A percentile compares a stretch with the other conserved stretches of the same genome.
phyloP scores from a whole-genome alignment of 2,888 invertebrate species.

The Idaea straminata region DNA sequence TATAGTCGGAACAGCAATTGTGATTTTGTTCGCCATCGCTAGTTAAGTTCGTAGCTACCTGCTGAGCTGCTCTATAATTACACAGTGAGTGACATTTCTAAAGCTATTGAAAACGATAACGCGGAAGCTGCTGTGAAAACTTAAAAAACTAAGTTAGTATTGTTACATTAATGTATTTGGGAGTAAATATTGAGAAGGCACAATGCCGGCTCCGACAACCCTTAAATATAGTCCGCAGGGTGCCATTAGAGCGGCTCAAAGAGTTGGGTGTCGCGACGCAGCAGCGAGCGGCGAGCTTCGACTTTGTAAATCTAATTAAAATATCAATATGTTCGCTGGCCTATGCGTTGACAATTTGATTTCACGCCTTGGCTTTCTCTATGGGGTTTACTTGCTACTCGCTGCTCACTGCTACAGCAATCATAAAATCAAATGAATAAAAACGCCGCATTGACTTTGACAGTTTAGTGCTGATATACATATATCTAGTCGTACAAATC shows the following conservation, averaged over 20 bases:
- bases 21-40: conserved; percentile 55
- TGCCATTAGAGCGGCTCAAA: conserved; percentile 77
- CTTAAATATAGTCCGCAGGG: conserved; percentile 75
- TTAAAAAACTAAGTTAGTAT: conserved; percentile 77
- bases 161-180: conserved; percentile 78
- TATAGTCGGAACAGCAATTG: conserved; percentile 66
- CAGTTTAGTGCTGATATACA: background rate
- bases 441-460: background rate
- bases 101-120: conserved; percentile 78
- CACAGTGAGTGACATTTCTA: conserved; percentile 70
- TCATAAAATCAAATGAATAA: conserved; percentile 3
- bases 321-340: conserved; percentile 78
- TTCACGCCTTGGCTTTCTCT: conserved; percentile 67
- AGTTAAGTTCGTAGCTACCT: conserved; percentile 63
- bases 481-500: background rate
- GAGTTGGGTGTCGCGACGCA: conserved; percentile 70
- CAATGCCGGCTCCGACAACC: conserved; percentile 74
- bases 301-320: conserved; percentile 81
- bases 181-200: conserved; percentile 78
- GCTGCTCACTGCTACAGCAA: conserved; percentile 25
- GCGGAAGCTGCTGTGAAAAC: conserved; percentile 76
- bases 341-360: conserved; percentile 75
- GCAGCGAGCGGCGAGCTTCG: conserved; percentile 51
- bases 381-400: conserved; percentile 17
- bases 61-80: conserved; percentile 76